These are phyloP conservation scores for Sylvia borin DNA, from an alignment of 2,797 vertebrate species.

Conservation along the genomic window DNA sequence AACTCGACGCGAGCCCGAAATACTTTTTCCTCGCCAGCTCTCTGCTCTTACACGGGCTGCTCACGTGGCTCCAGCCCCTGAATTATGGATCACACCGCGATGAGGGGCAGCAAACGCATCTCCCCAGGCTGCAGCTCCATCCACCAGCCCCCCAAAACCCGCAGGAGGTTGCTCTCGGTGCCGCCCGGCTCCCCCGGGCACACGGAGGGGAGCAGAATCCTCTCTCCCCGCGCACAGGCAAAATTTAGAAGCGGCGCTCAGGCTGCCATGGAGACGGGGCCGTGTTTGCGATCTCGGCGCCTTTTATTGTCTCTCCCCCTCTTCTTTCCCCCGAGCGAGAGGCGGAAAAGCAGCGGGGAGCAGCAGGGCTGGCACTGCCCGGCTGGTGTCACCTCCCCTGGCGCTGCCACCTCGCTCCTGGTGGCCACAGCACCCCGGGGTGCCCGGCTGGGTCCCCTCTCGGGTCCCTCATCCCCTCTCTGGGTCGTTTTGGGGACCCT, in stretches of 20 bases:
- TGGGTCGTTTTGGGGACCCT: background rate
- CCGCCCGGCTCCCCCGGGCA: background rate
- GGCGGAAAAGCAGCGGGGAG: background rate
- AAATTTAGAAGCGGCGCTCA: constrained; percentile 46
- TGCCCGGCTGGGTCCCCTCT: too few species aligned
- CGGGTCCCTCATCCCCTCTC: background rate
- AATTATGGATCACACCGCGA: background rate
- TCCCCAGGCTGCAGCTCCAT: background rate
- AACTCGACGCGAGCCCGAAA: background rate
- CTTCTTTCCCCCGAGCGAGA: background rate
- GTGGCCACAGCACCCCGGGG: background rate
- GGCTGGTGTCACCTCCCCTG: background rate
- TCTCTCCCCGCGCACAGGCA: background rate
- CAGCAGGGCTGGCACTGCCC: too few species aligned
- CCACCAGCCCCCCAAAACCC: background rate
- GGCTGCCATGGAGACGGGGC: constrained; percentile 68
- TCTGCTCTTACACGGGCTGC: background rate
- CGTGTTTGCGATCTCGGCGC: background rate
- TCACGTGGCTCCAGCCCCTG: background rate
- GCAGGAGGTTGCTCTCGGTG: background rate
- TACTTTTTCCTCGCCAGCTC: background rate
- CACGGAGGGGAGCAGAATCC: background rate
- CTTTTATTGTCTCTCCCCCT: background rate
- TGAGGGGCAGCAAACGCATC: rapidly evolving
- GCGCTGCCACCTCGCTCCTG: background rate